Base-by-base conservation (phyloP, 2,888 invertebrate genomes). In the Muscina levida region DNA sequence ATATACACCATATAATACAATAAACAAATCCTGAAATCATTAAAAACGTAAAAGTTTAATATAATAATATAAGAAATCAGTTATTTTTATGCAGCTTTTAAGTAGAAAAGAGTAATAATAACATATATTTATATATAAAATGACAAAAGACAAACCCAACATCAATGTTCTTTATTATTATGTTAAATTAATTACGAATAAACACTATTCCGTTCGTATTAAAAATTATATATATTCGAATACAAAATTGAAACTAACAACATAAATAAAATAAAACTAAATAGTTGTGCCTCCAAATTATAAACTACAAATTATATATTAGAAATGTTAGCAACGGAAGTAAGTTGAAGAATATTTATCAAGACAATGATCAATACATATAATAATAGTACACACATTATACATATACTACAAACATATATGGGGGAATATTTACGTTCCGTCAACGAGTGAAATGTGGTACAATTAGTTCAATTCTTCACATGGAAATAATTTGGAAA, bases 261-360 rank as follows among this genome's bases (percentile, higher is more conserved):
- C 13, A 37, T n/a, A n/a, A n/a, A n/a, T 17, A 66, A 37, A 66
- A 48, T 11, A 26, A 39, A 42, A 17, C 59, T 46, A 56, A 70
- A 66, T 74, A 78, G 65, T 78, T 66, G 78, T 78, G 78, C 78
- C 78, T 78, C 78, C 8, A 59, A 67, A n/a, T n/a, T n/a, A n/a
- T n/a, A n/a, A n/a, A n/a, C n/a, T n/a, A n/a, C n/a, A n/a, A n/a
- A n/a, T n/a, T n/a, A n/a, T n/a, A n/a, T n/a, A n/a, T n/a, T n/a
- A 10, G 15, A 11, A 72, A 51, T 11, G 5, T 17, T n/a, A 11
- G 26, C n/a, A n/a, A n/a, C n/a, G n/a, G n/a, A n/a, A n/a, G n/a
- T n/a, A n/a, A n/a, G n/a, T n/a, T n/a, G n/a, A n/a, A n/a, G n/a
- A n/a, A n/a, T n/a, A n/a, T n/a, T n/a, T n/a, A n/a, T n/a, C n/a